Percentiles rank a stretch among this genome's conserved stretches.
These are phyloP conservation scores for Accipiter virgatus DNA, from an alignment of 2,113 vertebrate species.

Conservation along the genomic window DNA sequence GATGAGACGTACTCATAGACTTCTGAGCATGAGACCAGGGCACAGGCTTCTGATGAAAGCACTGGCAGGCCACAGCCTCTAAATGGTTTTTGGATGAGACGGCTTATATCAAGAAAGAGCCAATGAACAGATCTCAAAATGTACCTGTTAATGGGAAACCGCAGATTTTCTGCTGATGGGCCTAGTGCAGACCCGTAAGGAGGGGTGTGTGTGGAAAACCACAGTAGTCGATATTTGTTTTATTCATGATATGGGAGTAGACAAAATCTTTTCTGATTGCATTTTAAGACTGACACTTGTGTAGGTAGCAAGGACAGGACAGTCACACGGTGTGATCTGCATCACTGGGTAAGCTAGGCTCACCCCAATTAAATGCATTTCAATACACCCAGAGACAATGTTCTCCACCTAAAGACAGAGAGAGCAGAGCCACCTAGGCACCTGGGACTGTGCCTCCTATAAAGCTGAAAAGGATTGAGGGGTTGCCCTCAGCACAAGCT, in stretches of 20 bases:
- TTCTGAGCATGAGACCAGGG: neutral
- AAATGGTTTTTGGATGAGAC: neutral
- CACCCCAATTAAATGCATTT: neutral
- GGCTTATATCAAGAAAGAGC: neutral
- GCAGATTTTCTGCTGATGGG: neutral
- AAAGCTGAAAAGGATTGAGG: neutral
- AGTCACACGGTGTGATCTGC: neutral
- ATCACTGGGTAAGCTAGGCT: neutral
- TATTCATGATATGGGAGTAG: neutral
- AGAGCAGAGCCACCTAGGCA: neutral
- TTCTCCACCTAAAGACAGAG: neutral
- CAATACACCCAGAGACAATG: neutral
- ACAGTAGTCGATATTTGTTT: neutral
- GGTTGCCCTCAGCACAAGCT: neutral
- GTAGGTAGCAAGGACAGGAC: neutral
- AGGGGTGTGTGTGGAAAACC: neutral
- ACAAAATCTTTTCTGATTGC: neutral
- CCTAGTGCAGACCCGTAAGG: neutral
- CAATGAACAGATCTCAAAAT: neutral
- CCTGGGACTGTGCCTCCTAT: neutral
- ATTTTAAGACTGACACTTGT: no score
- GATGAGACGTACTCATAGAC: neutral
- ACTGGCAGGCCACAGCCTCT: neutral
- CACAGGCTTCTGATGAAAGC: no score
- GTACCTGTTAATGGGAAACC: neutral